Evolutionary conservation across 2,888 invertebrate genomes (phyloP), one percentile per base, ranked within the genome.

Genomic region (Alloscopus bannaensis): DNA sequence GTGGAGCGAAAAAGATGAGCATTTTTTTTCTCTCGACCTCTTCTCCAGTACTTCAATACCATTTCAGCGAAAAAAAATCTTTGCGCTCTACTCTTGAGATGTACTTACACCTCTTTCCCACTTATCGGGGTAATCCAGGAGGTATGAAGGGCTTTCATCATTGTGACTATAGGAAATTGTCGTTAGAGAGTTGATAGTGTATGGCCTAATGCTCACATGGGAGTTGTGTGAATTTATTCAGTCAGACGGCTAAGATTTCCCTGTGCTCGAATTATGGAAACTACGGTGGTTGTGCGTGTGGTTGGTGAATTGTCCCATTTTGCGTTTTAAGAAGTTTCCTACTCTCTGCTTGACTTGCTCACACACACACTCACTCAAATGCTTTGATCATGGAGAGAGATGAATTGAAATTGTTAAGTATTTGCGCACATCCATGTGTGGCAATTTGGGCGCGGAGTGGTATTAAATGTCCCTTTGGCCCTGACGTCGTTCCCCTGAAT

Each of bases 221-320:
- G 72, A 72, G 42, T 72, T 62, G 47, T 62, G 62, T 73, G 64
- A 52, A 73, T 73, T 57, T 55, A 55, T 52, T 52, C 22, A 47
- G 57, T 26, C 73, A 55, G 55, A 28, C 57, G 29, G 8, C 11
- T 29, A 73, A 65, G 73, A 73, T 73, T 65, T 73, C 73, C 65
- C 65, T 65, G 36, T 65, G 8, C 65, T 29, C 73, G 24, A 73
- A 73, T 73, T 65, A 57, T 50, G 50, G 59, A 64, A 55, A 65
- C 55, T 52, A 52, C 4, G 20, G 64, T 26, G 18, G 59, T 31
- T 29, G 13, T 50, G 50, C 1, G n/a, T 6, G 22, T 52, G 24
- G 16, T 22, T 52, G n/a, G n/a, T 11, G 45, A 16, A 45, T 3
- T 4, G 45, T 45, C 45, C 18, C 45, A n/a, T n/a, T n/a, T n/a